Evolutionary conservation across 2,888 invertebrate genomes (phyloP).

Genomic region (Drosophila multiciliata): DNA sequence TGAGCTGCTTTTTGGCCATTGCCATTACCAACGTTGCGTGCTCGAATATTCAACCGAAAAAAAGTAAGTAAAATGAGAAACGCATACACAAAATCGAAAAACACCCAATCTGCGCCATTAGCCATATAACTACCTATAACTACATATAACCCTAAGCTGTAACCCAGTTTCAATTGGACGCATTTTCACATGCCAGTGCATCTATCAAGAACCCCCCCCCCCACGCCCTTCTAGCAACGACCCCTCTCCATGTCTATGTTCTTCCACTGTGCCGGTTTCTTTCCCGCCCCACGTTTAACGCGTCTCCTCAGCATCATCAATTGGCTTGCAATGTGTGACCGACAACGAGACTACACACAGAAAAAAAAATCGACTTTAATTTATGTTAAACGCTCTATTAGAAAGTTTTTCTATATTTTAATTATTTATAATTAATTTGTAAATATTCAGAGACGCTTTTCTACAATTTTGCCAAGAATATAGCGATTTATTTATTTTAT

Average conservation of each 20-base stretch:
- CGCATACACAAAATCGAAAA: conserved; percentile 8
- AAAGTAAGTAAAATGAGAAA: conserved; percentile 15
- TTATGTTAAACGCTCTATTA: neutral
- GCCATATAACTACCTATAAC: conserved; percentile 75
- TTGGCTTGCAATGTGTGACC: conserved; percentile 59
- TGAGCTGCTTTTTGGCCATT: conserved; percentile 46
- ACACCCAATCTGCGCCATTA: conserved; percentile 70
- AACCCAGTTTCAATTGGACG: conserved; percentile 80
- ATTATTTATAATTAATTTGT: no score
- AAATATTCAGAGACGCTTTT: neutral
- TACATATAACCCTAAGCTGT: conserved; percentile 65
- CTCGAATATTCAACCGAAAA: conserved; percentile 17
- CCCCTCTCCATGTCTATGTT: neutral
- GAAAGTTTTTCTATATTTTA: neutral
- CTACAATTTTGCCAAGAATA: neutral
- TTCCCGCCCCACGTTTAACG: neutral
- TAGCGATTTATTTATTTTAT: neutral
- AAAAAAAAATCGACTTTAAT: neutral
- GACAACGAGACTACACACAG: conserved; percentile 34
- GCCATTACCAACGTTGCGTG: conserved; percentile 53
- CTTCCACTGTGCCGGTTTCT: no score
- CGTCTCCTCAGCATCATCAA: conserved; percentile 27
- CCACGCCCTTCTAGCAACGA: neutral
- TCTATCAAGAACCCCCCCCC: conserved; percentile 20
- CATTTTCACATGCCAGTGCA: conserved; percentile 79